A percentile compares a stretch with the other conserved stretches of the same genome.
These are phyloP conservation scores for Cyphomyrmex costatus DNA, from an alignment of 1,140 invertebrate species.

Conservation along the genomic window DNA sequence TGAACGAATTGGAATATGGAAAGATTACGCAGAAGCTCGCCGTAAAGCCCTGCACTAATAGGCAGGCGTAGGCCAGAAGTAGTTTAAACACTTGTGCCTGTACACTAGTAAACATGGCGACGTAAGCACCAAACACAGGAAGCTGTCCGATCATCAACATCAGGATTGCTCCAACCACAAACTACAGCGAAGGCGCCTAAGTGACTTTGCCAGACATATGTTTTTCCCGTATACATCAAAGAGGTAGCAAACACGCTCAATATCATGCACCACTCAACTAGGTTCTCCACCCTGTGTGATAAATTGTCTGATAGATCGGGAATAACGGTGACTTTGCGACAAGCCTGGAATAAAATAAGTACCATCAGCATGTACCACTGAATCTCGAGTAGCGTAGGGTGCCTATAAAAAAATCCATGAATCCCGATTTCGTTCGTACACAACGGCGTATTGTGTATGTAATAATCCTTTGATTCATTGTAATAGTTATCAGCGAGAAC, in stretches of 20 bases:
- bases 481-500: constrained; percentile 93
- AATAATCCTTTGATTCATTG: constrained; percentile 87
- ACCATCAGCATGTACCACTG: constrained; percentile 92
- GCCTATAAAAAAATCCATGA: constrained; percentile 90
- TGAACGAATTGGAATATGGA: constrained; percentile 92
- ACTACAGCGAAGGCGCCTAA: constrained; percentile 94
- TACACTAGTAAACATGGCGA: constrained; percentile 95
- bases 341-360: constrained; percentile 91
- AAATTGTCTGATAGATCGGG: constrained; percentile 92
- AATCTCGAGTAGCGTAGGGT: constrained; percentile 91
- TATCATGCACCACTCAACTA: constrained; percentile 95
- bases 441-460: constrained; percentile 80
- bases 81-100: constrained; percentile 95
- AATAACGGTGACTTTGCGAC: constrained; percentile 92
- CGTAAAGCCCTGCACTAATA: constrained; percentile 94
- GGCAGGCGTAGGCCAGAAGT: constrained; percentile 93
- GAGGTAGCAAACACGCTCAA: constrained; percentile 93
- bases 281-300: constrained; percentile 93
- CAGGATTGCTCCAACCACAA: constrained; percentile 93
- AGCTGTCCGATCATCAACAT: constrained; percentile 96
- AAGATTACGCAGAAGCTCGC: constrained; percentile 95
- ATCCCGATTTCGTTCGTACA: constrained; percentile 92
- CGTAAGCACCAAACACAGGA: constrained; percentile 94
- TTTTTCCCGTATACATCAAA: constrained; percentile 91
- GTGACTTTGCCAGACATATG: constrained; percentile 93